Evolutionary conservation across 1,140 invertebrate genomes (phyloP).

Genomic region (Eufriesea mexicana): DNA sequence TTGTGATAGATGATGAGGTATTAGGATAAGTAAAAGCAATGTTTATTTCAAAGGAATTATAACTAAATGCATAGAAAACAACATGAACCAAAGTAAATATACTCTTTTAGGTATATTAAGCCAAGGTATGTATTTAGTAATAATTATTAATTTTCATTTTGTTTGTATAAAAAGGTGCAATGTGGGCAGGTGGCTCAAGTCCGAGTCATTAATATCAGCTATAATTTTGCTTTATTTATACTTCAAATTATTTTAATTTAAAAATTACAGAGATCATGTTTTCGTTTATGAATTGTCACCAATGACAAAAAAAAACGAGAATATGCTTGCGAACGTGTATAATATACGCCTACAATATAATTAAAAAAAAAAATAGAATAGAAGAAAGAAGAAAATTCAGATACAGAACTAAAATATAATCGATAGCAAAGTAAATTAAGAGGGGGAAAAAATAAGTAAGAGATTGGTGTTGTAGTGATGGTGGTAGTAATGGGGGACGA

Average conservation of each 20-base stretch:
- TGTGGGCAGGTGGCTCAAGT: conserved; percentile 75
- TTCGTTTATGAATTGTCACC: conserved; percentile 76
- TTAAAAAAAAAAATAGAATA: conserved; percentile 51
- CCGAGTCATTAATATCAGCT: conserved; percentile 75
- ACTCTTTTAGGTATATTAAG: too few relatives aligned
- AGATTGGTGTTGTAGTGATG: neutral
- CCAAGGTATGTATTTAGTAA: neutral
- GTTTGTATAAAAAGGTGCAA: neutral
- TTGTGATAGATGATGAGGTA: neutral
- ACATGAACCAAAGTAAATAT: neutral
- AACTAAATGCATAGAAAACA: conserved; percentile 9
- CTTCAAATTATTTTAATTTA: conserved; percentile 80
- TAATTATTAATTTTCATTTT: neutral
- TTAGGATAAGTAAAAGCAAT: neutral
- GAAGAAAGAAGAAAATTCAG: conserved; percentile 34
- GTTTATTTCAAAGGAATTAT: neutral
- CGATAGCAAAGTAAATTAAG: conserved; percentile 38
- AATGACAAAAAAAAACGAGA: conserved; percentile 73
- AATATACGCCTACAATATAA: conserved; percentile 54
- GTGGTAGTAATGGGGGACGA: conserved; percentile 19
- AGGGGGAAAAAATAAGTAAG: conserved; percentile 6
- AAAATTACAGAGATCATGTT: conserved; percentile 82
- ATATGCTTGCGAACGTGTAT: conserved; percentile 67
- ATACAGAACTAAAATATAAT: conserved; percentile 32
- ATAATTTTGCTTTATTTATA: conserved; percentile 79